These are phyloP conservation scores for Probaryconus sp. DNA, from an alignment of 1,140 invertebrate genomes.

Conservation along the genomic window DNA sequence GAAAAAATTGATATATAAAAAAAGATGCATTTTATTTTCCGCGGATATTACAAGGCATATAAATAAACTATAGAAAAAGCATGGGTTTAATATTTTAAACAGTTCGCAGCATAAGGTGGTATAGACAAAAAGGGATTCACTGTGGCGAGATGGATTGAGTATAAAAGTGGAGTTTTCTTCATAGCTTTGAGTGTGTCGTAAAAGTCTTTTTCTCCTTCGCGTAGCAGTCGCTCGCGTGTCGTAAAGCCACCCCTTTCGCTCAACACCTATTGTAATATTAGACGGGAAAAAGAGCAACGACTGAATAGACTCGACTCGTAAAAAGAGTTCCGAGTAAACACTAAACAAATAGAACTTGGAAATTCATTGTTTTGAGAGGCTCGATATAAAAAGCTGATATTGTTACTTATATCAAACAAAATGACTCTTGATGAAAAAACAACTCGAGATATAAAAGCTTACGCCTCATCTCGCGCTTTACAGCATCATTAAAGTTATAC, in stretches of 20 bases:
- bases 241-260: conserved; percentile 62
- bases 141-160: conserved; percentile 39
- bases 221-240: conserved; percentile 62
- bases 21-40: not conserved
- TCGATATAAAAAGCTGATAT: conserved; percentile 12
- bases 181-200: conserved; percentile 65
- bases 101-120: conserved; percentile 25
- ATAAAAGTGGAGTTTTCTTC: conserved; percentile 53
- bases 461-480: conserved; percentile 66
- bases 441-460: conserved; percentile 26
- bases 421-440: conserved; percentile 41
- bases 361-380: conserved; percentile 24
- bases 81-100: conserved; percentile 49
- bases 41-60: not conserved
- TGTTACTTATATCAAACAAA: conserved; percentile 48
- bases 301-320: conserved; percentile 38
- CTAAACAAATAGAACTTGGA: conserved; percentile 50
- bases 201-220: conserved; percentile 57
- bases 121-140: conserved; percentile 33
- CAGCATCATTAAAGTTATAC: conserved; percentile 45
- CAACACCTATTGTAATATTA: conserved; percentile 50
- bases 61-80: conserved; percentile 29
- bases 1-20: not conserved
- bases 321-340: conserved; percentile 46
- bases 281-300: conserved; percentile 6